Base-by-base conservation (phyloP, 2,113 vertebrate genomes). In the Xenus cinereus region DNA sequence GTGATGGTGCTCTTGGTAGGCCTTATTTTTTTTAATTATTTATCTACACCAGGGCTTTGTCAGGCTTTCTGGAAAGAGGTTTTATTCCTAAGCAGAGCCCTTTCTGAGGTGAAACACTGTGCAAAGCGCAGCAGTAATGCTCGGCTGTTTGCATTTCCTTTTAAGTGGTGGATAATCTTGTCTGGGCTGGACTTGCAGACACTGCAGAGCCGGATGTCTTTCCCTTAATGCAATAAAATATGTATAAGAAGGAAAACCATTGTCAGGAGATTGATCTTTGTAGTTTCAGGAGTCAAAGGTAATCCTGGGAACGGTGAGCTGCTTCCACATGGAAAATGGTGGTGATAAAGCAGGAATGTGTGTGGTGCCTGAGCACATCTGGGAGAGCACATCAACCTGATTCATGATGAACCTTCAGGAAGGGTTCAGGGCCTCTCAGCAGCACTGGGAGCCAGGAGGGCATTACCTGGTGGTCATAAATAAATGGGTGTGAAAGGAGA, bases 141-240 rank as follows among this genome's bases (percentile, higher is more conserved):
- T 63, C 4, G 7, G 35, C 83, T 46, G 50, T 74, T 78, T 75
- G 60, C 75, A 83, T 57, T 57, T 83, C 67, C 78, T 75, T 43
- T 41, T 75, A 73, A 93, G 71, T 68, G 74, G 37, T 76, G 74
- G 85, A 72, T 85, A 89, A 94, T 84, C 90, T 91, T 13, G 33
- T 72, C 77, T 87, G 82, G 78, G 45, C 27, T 96, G 6, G 1
- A 45, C 72, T 51, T 68, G 87, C 90, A 92, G 81, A 22, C 43
- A 48, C 74, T 79, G 84, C 95, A 95, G 90, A 92, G 90, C 63
- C 4, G 0, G 71, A 88, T 93, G 62, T 37, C 75, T 79, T 96
- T 76, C 59, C 64, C 75, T 69, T 79, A 90, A 87, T 35, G 78
- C 53, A 92, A 91, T 88, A 90, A 92, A 93, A 92, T 90, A 92